Base-by-base conservation (phyloP, 2,113 vertebrate genomes). In the Falcunculus frontatus region DNA sequence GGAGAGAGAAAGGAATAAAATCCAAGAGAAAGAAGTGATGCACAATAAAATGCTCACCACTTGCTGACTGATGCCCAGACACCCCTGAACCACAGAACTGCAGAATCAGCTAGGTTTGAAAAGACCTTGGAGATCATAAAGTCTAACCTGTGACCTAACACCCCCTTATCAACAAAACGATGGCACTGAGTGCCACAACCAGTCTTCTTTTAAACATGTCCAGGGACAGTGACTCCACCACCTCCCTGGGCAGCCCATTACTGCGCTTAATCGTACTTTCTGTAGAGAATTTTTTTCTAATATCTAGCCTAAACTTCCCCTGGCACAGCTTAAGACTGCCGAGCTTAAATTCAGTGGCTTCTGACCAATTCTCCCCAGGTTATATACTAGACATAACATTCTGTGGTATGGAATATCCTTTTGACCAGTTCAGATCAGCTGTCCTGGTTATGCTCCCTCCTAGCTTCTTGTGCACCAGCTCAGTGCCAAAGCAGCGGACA, bases 81-180 rank as follows among this genome's bases (percentile, higher is more conserved):
- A 3, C 9, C 22, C 29, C 13, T 0, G 0, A 81, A 52, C 18
- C 25, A 16, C 3, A 29, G 19, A n/a, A 74, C 16, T 16, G 23
- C 19, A 39, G n/a, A 47, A 74, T 65, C 16, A 46, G 3, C 33
- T n/a, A 41, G n/a, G 19, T 2, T 74, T 42, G n/a, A 56, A 56
- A 65, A 47, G n/a, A 56, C 7, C 6, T 53, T 32, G 16, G 57
- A 46, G 14, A 46, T 18, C 33, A 46, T 18, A 11, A 39, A 25
- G 29, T 56, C 15, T 41, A 64, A 13, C 23, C 9, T n/a, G 12
- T n/a, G 41, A 39, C 7, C 41, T 64, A 23, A 64, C 22, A 12
- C 7, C 2, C 11, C 7, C 15, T 41, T 55, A n/a, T 56, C 19
- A 65, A 65, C 19, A 23, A 84, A 84, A 23, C 18, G 6, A 10